Evolutionary conservation across 2,113 vertebrate genomes (phyloP).

Genomic region (Steatornis caripensis): DNA sequence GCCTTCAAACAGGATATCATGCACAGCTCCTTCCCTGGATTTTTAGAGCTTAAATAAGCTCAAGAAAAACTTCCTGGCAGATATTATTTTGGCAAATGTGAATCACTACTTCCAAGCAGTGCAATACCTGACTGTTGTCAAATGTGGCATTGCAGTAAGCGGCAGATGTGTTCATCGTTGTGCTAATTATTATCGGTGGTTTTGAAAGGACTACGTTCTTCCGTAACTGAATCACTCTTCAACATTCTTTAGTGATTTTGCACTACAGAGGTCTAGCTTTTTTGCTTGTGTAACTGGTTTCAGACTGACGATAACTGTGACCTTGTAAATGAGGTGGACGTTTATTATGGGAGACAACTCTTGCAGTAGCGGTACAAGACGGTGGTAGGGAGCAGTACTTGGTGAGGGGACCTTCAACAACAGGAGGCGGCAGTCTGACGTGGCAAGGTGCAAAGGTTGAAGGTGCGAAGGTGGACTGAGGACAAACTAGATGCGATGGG

Average conservation of each 20-base stretch:
- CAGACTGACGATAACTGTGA: background rate
- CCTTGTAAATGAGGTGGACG: background rate
- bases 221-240: background rate
- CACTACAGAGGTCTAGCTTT: background rate
- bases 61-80: constrained; percentile 21
- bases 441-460: background rate
- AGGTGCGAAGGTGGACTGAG: background rate
- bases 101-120: background rate
- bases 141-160: background rate
- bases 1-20: constrained; percentile 16
- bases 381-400: accelerated
- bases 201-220: background rate
- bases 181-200: background rate
- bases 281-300: background rate
- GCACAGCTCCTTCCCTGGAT: background rate
- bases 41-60: constrained; percentile 27
- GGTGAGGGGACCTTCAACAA: background rate
- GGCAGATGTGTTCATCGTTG: background rate
- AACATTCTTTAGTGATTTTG: background rate
- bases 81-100: background rate
- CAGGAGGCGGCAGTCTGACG: background rate
- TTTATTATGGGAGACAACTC: background rate
- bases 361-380: accelerated
- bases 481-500: background rate
- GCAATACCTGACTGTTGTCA: background rate